Base-by-base conservation (phyloP, 2,888 invertebrate genomes). In the Penaeus monodon region DNA sequence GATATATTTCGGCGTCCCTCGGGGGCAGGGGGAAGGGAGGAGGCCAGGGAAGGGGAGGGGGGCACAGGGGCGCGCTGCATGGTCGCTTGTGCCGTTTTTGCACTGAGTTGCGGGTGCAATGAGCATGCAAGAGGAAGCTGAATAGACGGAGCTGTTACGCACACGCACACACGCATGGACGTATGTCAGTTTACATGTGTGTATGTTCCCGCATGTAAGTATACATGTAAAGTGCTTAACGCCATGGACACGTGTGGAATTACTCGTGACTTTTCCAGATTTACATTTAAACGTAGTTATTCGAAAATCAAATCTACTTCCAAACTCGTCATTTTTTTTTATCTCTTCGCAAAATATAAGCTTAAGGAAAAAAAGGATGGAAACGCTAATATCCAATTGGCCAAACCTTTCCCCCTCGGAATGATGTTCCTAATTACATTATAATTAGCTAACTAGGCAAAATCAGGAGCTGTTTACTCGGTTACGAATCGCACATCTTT, bases 91-190 rank as follows among this genome's bases (percentile, higher is more conserved):
- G 73, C 73, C 73, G 29, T 38, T 73, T 24, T 73, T 73, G 33
- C 27, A 8, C 29, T 22, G 73, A 73, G 38, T 20, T 73, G 73
- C 22, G 38, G 33, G 73, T 33, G 73, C 38, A 38, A 73, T 73
- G 73, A 38, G 73, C 73, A 73, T 73, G 73, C 73, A 73, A 73
- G 33, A 29, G 73, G 73, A 73, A 73, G 73, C 33, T 73, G 73
- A 73, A 22, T 33, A 22, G 73, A 38, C 29, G 29, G 29, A 38
- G 73, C 38, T 33, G 33, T 6, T 12, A 29, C 29, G 38, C 73
- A 73, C 73, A 73, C 73, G 38, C 27, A 73, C 73, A 27, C 73
- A 27, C 27, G 29, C 38, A 38, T 33, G 73, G 10, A 38, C 33
- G 73, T 73, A 33, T 29, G 73, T 38, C 3, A 57, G 17, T 57